These are phyloP conservation scores for Nerophis ophidion DNA, from an alignment of 2,113 vertebrate genomes.

Conservation along the genomic window DNA sequence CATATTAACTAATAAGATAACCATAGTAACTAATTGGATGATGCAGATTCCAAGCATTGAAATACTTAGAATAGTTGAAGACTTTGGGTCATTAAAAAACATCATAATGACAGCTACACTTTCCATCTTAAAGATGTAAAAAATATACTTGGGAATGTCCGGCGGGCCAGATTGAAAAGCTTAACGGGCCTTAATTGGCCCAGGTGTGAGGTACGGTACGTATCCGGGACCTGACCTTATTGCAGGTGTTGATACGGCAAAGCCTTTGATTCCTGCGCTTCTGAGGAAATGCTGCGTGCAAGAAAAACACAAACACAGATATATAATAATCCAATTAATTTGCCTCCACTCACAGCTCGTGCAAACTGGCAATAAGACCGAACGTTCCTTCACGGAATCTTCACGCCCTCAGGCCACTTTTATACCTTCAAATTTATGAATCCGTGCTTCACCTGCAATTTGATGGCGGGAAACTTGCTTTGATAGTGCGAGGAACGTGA, in stretches of 20 bases:
- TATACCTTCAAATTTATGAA: conserved; percentile 34
- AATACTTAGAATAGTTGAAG: no score
- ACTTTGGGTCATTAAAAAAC: no score
- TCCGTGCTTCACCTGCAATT: conserved; percentile 29
- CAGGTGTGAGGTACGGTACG: conserved; percentile 4
- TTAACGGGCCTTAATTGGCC: no score
- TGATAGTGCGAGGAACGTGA: conserved; percentile 13
- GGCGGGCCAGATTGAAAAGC: no score
- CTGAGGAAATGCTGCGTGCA: conserved; percentile 53
- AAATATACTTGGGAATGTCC: no score
- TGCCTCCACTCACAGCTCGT: conserved; percentile 57
- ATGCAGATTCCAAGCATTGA: no score
- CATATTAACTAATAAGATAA: no score
- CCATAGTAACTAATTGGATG: no score
- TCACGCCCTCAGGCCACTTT: conserved; percentile 29
- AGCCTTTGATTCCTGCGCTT: conserved; percentile 67
- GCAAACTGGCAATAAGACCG: conserved; percentile 57
- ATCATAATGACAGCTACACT: no score
- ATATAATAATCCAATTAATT: conserved; percentile 71
- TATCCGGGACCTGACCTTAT: conserved; percentile 50
- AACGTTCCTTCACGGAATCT: conserved; percentile 37
- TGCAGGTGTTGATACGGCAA: conserved; percentile 63
- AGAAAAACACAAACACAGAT: conserved; percentile 61
- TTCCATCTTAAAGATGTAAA: no score
- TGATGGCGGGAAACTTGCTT: conserved; percentile 15